A percentile compares a stretch with the other conserved stretches of the same genome.
Conservation (phyloP, 2,888 invertebrate genomes). For the Drosophila multiciliata region DNA sequence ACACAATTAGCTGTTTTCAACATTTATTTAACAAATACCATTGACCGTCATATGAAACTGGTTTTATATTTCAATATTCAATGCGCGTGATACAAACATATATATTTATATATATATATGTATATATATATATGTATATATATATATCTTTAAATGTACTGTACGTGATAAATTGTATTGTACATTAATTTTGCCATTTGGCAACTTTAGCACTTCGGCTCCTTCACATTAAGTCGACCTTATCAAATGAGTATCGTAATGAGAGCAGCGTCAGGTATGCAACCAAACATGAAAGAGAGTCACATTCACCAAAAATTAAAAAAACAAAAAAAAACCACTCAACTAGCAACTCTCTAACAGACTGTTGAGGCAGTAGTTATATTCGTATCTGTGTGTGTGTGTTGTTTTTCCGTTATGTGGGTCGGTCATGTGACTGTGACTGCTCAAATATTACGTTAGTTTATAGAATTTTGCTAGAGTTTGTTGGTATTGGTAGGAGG, state of each 20-base stretch:
- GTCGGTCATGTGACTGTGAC: slow-evolving; percentile 68
- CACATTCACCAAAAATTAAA: slow-evolving; percentile 21
- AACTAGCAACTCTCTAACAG: slow-evolving; percentile 21
- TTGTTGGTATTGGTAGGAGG: background rate
- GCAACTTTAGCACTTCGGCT: slow-evolving; percentile 50
- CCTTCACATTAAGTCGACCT: slow-evolving; percentile 54
- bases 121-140: slow-evolving; percentile 14
- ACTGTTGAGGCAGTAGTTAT: slow-evolving; percentile 31
- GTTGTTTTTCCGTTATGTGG: slow-evolving; percentile 23
- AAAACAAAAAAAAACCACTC: slow-evolving; percentile 1
- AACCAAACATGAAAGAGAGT: slow-evolving; percentile 17
- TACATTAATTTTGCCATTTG: slow-evolving; percentile 34
- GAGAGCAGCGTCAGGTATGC: slow-evolving; percentile 23
- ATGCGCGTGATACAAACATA: slow-evolving; percentile 42
- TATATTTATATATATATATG: slow-evolving; percentile 1
- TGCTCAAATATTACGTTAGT: slow-evolving; percentile 47
- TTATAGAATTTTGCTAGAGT: slow-evolving; percentile 33
- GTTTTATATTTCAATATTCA: slow-evolving; percentile 71
- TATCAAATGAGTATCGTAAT: slow-evolving; percentile 61
- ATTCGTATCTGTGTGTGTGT: slow-evolving; percentile 9
- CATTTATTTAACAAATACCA: slow-evolving; percentile 49
- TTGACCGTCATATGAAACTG: slow-evolving; percentile 72
- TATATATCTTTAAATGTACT: background rate
- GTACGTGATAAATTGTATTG: slow-evolving; percentile 13
- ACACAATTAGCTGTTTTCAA: slow-evolving; percentile 31